A percentile compares a stretch with the other conserved stretches of the same genome.
Evolutionary conservation across 2,113 vertebrate species (phyloP).

Genomic region (Hiodon tergisus): DNA sequence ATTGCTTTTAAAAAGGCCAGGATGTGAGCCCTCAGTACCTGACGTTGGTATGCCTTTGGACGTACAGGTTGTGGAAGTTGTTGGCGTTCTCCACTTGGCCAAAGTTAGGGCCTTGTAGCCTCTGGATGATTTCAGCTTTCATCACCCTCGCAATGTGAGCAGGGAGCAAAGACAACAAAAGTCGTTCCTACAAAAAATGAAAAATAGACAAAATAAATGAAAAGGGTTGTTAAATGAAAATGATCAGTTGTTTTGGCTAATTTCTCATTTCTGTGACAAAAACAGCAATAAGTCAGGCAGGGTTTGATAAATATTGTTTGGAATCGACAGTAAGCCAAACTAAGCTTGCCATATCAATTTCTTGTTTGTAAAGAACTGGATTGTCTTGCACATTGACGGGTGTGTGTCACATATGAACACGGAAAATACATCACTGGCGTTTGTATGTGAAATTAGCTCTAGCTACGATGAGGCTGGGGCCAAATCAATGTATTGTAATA

Average conservation of each 20-base stretch:
- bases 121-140: slow-evolving; percentile 98
- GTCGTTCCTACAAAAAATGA: slow-evolving; percentile 71
- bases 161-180: slow-evolving; percentile 86
- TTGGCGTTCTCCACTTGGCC: slow-evolving; percentile 91
- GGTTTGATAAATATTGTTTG: too few species aligned
- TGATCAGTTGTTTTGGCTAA: neutral
- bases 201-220: neutral
- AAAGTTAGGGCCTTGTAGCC: slow-evolving; percentile 90
- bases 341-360: too few species aligned
- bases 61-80: slow-evolving; percentile 98
- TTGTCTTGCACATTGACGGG: too few species aligned
- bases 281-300: neutral
- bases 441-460: too few species aligned
- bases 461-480: too few species aligned
- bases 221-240: neutral
- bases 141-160: slow-evolving; percentile 95
- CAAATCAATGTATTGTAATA: too few species aligned
- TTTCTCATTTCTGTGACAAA: neutral
- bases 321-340: too few species aligned
- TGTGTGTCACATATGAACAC: too few species aligned
- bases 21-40: slow-evolving; percentile 61
- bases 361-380: too few species aligned
- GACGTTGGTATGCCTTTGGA: slow-evolving; percentile 94
- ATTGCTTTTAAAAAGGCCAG: too few species aligned
- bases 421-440: too few species aligned